Evolutionary conservation across 2,888 invertebrate genomes (phyloP), one percentile per base, ranked within the genome.

Genomic region (Archips xylosteana): DNA sequence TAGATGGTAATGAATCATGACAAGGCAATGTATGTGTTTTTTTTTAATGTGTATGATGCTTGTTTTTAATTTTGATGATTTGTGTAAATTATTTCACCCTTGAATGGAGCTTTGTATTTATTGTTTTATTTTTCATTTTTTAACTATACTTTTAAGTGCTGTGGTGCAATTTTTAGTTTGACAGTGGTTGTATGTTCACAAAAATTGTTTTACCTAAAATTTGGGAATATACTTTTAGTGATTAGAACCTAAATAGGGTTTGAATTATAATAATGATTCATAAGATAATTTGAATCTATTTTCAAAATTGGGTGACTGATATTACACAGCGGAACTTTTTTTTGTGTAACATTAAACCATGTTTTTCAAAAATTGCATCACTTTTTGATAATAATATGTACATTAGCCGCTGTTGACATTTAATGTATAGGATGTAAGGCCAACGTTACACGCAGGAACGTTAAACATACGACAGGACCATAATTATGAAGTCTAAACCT

Each of bases 1-100:
- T 89, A 92, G 92, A 89, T 91, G 91, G 92, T 92, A 90, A 85
- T 89, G 88, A 87, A 90, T 89, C 93, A 92, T 94, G 94, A 93
- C 94, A 93, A 92, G 90, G 89, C 87, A 86, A 84, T 87, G 89
- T 85, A 89, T 90, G 89, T 82, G 78, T 85, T 88, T 80, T 84
- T 80, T 84, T 84, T 83, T 63, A 51, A 59, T 71, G 65, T 66
- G 66, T 66, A 67, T 71, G 70, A 74, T 74, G 74, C 70, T 74
- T 74, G 74, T 69, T 64, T 72, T 70, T 65, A 69, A 82, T 80
- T 81, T 83, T 76, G 80, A 83, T 83, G 83, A 85, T 86, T 88
- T 85, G 83, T 90, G 87, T 91, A 87, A 89, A 87, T 88, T 88
- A 87, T 86, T 84, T 78, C 79, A 81, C 80, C 81, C 85, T 85